Evolutionary conservation across 1,140 invertebrate species (phyloP).

Genomic region (Bombus picipes): DNA sequence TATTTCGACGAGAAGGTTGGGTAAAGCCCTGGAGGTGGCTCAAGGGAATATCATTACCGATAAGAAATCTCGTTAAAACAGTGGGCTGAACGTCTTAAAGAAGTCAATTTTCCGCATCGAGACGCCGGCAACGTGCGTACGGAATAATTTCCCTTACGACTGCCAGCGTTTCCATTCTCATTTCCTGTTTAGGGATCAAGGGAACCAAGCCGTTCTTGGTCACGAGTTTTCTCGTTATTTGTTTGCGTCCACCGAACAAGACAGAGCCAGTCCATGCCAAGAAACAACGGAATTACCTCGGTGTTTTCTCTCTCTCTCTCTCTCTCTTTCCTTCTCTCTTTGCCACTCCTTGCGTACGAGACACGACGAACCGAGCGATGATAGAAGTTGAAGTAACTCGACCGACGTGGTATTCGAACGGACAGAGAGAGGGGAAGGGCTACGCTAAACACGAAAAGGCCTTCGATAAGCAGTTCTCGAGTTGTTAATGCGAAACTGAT

Average conservation of each 20-base stretch:
- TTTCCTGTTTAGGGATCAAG: constrained; percentile 50
- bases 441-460: constrained; percentile 56
- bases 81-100: neutral
- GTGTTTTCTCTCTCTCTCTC: neutral
- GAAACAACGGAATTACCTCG: constrained; percentile 42
- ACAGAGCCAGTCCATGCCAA: neutral
- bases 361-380: neutral
- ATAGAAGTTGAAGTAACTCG: constrained; percentile 26
- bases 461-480: constrained; percentile 64
- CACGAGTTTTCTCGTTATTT: constrained; percentile 29
- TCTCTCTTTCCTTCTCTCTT: neutral
- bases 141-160: constrained; percentile 54
- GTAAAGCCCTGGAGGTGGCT: neutral
- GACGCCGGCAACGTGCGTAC: constrained; percentile 31
- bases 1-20: neutral
- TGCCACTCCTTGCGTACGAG: neutral
- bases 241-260: constrained; percentile 17
- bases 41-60: constrained; percentile 10
- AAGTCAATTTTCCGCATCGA: constrained; percentile 53
- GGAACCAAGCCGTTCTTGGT: neutral
- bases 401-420: constrained; percentile 9
- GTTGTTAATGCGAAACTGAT: constrained; percentile 78
- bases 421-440: neutral
- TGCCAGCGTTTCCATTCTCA: constrained; percentile 28
- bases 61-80: constrained; percentile 26